Evolutionary conservation across 2,113 vertebrate genomes (phyloP).

Genomic region (Eublepharis macularius): DNA sequence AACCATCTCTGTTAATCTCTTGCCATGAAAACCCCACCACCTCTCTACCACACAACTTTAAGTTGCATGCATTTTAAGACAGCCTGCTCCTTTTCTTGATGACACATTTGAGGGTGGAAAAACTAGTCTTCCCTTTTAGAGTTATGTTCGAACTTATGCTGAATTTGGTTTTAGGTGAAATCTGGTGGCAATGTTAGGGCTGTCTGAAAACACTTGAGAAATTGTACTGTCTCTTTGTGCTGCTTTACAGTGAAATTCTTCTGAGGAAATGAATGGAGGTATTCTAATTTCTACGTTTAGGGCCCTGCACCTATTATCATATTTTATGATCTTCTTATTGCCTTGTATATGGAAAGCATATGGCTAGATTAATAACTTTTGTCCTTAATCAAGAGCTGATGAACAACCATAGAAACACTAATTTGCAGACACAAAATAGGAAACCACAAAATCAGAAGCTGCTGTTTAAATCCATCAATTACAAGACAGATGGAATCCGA

Average conservation of each 20-base stretch:
- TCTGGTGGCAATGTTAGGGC: background rate
- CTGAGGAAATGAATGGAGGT: background rate
- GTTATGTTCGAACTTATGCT: background rate
- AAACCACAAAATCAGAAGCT: background rate
- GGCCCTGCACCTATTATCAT: background rate
- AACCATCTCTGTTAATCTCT: too few species aligned
- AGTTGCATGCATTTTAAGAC: too few species aligned
- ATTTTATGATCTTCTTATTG: background rate
- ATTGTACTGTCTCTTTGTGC: too few species aligned
- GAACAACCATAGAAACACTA: background rate
- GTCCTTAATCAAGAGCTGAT: fast-evolving
- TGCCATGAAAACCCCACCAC: too few species aligned
- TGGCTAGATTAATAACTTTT: background rate
- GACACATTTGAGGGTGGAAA: too few species aligned
- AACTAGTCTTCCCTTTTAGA: too few species aligned
- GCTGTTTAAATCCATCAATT: background rate
- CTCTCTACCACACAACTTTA: too few species aligned
- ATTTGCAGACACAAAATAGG: background rate
- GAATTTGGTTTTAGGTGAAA: background rate
- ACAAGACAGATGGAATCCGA: background rate
- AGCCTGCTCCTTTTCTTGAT: too few species aligned
- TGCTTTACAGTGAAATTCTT: too few species aligned
- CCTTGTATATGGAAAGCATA: background rate
- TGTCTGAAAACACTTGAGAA: background rate
- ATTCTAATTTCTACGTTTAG: background rate